Percentiles rank a stretch among this genome's conserved stretches.
Conservation (phyloP, 2,888 invertebrate species). For the Alviniconcha strummeri region DNA sequence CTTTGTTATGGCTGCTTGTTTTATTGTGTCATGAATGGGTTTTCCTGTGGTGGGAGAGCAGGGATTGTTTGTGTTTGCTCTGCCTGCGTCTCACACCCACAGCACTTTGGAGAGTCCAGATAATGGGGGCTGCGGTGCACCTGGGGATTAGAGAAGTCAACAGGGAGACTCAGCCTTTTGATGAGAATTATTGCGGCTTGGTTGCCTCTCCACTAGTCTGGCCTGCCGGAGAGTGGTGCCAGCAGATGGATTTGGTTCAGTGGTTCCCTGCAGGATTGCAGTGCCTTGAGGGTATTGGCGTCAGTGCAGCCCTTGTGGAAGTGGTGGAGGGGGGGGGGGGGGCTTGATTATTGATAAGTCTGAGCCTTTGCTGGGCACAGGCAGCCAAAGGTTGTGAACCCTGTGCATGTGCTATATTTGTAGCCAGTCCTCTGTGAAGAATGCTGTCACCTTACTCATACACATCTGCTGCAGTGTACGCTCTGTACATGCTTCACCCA, state of each 20-base stretch:
- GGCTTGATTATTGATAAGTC: conserved; percentile 9
- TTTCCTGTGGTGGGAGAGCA: no score
- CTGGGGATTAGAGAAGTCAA: conserved; percentile 18
- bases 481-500: no score
- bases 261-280: neutral
- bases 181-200: conserved; percentile 14
- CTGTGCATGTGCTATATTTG: neutral
- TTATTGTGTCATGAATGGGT: no score
- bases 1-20: no score
- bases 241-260: neutral
- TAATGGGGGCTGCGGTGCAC: neutral
- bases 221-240: neutral
- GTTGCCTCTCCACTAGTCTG: neutral
- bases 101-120: neutral
- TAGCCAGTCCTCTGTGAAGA: no score
- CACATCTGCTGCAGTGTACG: no score
- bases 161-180: conserved; percentile 19
- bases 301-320: neutral
- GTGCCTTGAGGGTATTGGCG: neutral
- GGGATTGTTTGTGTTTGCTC: no score
- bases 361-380: neutral
- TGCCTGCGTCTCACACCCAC: no score
- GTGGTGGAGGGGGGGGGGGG: neutral
- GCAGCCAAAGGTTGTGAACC: neutral
- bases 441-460: no score